Percentiles rank a stretch among this genome's conserved stretches.
phyloP scores from a whole-genome alignment of 2,797 vertebrate genomes.

The Champsocephalus esox region DNA sequence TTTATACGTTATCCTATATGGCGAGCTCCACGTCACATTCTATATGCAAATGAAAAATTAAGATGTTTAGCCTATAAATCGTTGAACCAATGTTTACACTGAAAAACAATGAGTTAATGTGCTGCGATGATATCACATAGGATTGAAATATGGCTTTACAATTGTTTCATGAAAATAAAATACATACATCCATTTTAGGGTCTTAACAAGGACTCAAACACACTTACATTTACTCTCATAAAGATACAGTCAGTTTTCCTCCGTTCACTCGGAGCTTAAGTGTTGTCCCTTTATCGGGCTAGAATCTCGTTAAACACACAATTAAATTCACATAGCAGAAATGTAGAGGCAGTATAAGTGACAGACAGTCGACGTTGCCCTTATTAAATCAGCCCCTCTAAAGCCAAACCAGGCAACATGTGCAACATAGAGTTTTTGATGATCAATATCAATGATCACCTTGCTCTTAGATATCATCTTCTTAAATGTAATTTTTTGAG shows the following conservation, averaged over 20 bases:
- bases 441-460: no score
- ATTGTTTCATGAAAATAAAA: conserved; percentile 53
- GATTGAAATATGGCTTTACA: conserved; percentile 63
- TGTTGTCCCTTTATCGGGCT: conserved; percentile 29
- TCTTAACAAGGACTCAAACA: no score
- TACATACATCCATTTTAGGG: not conserved
- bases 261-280: conserved; percentile 19
- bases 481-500: no score
- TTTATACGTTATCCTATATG: conserved; percentile 34
- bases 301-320: conserved; percentile 52
- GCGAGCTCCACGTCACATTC: conserved; percentile 77
- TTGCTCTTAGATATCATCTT: no score
- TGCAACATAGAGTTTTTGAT: no score
- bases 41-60: conserved; percentile 70
- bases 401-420: no score
- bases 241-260: conserved; percentile 31
- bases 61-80: conserved; percentile 53
- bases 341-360: not conserved
- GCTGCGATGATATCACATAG: conserved; percentile 35
- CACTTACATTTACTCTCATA: conserved; percentile 42
- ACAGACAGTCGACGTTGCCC: no score
- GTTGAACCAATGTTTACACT: conserved; percentile 65
- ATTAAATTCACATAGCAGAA: conserved; percentile 46
- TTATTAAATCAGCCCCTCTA: no score
- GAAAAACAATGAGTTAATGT: conserved; percentile 44